Base-by-base conservation (phyloP, 2,888 invertebrate genomes). In the Osmoderma eremita region DNA sequence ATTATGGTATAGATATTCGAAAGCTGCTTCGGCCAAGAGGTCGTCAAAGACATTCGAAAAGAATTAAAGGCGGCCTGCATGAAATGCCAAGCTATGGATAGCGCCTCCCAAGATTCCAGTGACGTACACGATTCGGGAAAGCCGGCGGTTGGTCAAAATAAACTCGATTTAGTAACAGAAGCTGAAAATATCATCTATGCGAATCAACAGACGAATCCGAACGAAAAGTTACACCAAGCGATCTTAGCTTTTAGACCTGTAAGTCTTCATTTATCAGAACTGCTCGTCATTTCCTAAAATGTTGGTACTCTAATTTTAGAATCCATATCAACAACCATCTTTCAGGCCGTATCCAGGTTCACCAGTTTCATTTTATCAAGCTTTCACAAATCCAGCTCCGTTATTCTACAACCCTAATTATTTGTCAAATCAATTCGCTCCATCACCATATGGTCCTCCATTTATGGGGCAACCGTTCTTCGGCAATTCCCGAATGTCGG, bases 1-100 rank as follows among this genome's bases (percentile, higher is more conserved):
- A 18, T 38, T 53, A 10, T 38, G 2, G 38, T 18, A n/a, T n/a
- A 90, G 90, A 89, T 90, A 73, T 90, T 89, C 75, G 90, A 90
- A 80, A 89, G 89, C 75, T 90, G 90, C 76, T 90, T 90, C 71
- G 90, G 90, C 0, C 83, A 86, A 1, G 88, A 89, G 75, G 88
- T 90, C 1, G 86, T 90, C 2, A 88, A 88, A 75, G 88, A 89
- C 83, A 88, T 90, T 50, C 83, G 89, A 41, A 86, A 86, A 78
- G 90, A 90, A 81, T 86, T 90, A 84, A 88, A 88, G 78, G 85
- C 85, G 15, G 90, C 90, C 0, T 88, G 88, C 71, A 82, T 86
- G 45, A 90, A 89, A 81, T 90, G 90, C 74, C 86, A 88, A 39
- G 75, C 84, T 74, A 80, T 85, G 78, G 86, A 87, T 82, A 78